Percentiles rank a stretch among this genome's conserved stretches.
phyloP scores from a whole-genome alignment of 2,113 vertebrate genomes.

The Caretta caretta region DNA sequence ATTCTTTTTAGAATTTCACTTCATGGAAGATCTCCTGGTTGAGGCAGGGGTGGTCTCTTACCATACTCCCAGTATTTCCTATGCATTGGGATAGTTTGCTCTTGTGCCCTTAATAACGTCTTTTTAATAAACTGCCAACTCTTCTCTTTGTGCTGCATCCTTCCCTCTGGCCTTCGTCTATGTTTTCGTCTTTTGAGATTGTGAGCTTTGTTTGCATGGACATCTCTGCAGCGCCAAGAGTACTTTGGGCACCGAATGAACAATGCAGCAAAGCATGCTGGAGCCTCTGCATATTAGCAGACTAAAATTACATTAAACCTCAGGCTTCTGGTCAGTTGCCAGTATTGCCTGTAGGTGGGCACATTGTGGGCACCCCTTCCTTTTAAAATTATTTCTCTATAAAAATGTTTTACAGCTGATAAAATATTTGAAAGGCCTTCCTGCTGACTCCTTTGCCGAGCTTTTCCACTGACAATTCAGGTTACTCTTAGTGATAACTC shows the following conservation, averaged over 20 bases:
- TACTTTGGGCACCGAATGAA: not conserved
- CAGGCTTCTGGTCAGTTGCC: slow-evolving; percentile 54
- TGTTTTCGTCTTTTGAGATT: not conserved
- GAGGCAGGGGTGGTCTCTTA: not conserved
- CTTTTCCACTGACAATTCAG: not conserved
- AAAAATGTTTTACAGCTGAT: not conserved
- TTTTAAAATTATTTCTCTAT: not conserved
- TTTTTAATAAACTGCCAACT: not conserved
- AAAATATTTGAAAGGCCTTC: not conserved
- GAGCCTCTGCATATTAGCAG: slow-evolving; percentile 45
- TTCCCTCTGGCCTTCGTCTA: not conserved
- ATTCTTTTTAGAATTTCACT: not conserved
- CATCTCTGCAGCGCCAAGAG: not conserved
- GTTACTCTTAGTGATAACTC: not conserved
- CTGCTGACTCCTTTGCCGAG: not conserved
- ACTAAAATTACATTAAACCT: slow-evolving; percentile 43
- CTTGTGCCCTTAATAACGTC: not conserved
- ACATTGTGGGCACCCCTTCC: not conserved
- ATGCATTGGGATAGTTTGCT: not conserved
- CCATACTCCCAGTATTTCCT: not conserved
- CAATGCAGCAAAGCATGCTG: not conserved
- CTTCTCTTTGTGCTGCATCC: not conserved
- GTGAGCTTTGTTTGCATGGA: not conserved
- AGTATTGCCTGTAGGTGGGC: slow-evolving; percentile 19
- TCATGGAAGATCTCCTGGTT: not conserved